Conservation (phyloP, 2,797 vertebrate species). For the Peromyscus eremicus region DNA sequence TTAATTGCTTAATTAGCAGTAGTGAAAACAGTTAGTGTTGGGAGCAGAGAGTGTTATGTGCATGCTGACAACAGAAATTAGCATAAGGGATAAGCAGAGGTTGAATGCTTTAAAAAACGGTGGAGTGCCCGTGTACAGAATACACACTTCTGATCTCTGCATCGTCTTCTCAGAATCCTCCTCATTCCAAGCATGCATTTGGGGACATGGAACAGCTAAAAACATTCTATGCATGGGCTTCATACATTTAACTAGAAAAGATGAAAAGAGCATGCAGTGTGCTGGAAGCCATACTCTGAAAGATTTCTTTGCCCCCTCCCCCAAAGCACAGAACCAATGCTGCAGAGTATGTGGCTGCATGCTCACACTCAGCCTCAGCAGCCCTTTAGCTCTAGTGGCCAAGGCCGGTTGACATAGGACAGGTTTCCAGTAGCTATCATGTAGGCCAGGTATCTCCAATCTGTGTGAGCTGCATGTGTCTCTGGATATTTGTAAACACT, state of each 20-base stretch:
- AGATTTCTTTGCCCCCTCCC: background rate
- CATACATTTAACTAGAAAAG: background rate
- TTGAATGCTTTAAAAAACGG: slow-evolving; percentile 60
- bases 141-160: background rate
- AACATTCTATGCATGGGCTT: background rate
- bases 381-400: background rate
- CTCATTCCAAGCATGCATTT: background rate
- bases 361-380: background rate
- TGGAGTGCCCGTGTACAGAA: rapidly evolving
- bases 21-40: slow-evolving; percentile 77
- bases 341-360: background rate
- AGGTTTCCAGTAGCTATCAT: too few relatives aligned
- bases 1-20: slow-evolving; percentile 81
- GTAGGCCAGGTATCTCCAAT: background rate
- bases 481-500: background rate
- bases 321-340: background rate
- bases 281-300: background rate
- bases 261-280: background rate
- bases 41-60: slow-evolving; percentile 52
- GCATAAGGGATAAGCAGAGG: slow-evolving; percentile 21
- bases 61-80: slow-evolving; percentile 70
- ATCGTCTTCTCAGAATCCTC: background rate
- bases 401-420: background rate
- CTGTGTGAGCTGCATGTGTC: background rate
- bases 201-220: background rate